Conservation (phyloP, 2,888 invertebrate genomes). For the Andrena camellia region DNA sequence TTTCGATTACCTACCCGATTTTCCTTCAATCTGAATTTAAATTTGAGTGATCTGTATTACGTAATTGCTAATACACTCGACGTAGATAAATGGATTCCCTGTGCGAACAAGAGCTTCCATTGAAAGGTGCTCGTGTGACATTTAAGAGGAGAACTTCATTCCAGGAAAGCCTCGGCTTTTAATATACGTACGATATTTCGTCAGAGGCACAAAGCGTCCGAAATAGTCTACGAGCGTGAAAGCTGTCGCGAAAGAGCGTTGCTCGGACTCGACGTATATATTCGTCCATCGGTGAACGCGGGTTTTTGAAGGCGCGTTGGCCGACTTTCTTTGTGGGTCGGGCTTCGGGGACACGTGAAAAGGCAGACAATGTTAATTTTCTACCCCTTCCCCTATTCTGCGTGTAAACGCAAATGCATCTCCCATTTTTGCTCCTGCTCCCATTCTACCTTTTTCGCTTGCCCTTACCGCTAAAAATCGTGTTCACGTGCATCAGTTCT, state of each 20-base stretch:
- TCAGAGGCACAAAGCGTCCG: constrained; percentile 52
- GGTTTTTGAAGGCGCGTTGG: constrained; percentile 65
- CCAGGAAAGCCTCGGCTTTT: constrained; percentile 38
- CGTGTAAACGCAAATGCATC: constrained; percentile 18
- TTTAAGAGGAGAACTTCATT: constrained; percentile 34
- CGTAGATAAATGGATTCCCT: too few relatives aligned
- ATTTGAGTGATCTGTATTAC: too few relatives aligned
- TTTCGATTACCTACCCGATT: too few relatives aligned
- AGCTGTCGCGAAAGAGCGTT: constrained; percentile 63
- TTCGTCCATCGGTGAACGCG: constrained; percentile 44
- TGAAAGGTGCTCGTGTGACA: too few relatives aligned
- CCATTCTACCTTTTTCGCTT: not conserved
- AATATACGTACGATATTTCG: constrained; percentile 35
- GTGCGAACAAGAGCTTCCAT: too few relatives aligned
- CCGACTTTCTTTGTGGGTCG: constrained; percentile 78
- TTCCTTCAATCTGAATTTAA: too few relatives aligned
- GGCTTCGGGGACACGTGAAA: constrained; percentile 60
- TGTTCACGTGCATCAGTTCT: constrained; percentile 27
- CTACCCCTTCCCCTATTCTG: not conserved
- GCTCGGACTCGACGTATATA: constrained; percentile 11
- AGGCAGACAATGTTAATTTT: constrained; percentile 61
- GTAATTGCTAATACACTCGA: too few relatives aligned
- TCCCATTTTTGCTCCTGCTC: not conserved
- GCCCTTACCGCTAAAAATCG: constrained; percentile 14
- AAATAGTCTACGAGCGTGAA: constrained; percentile 66